phyloP scores from a whole-genome alignment of 2,888 invertebrate species.

The Actias luna region DNA sequence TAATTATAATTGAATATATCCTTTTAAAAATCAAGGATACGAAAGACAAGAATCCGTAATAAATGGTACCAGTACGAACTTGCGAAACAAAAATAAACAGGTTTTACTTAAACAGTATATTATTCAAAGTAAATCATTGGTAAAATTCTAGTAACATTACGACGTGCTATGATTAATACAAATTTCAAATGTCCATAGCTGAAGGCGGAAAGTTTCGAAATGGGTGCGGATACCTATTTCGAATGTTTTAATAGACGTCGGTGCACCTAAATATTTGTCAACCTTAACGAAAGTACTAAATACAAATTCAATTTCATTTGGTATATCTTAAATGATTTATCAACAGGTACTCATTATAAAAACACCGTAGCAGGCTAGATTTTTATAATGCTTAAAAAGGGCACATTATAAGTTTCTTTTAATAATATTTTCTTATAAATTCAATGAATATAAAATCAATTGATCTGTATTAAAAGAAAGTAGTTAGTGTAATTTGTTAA shows the following conservation, averaged over 20 bases:
- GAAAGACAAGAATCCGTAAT: no score
- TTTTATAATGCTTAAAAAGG: neutral
- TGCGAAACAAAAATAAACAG: no score
- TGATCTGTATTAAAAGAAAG: no score
- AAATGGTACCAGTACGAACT: no score
- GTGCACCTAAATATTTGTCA: constrained; percentile 11
- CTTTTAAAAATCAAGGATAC: no score
- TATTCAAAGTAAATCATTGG: neutral
- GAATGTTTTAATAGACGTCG: constrained; percentile 16
- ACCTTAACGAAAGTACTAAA: constrained; percentile 12
- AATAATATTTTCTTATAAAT: neutral
- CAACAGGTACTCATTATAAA: neutral
- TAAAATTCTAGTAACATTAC: neutral
- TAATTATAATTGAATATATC: no score
- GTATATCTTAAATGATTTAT: constrained; percentile 2
- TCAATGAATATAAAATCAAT: neutral
- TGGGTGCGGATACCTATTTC: constrained; percentile 25
- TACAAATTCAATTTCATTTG: constrained; percentile 6
- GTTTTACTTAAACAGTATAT: neutral
- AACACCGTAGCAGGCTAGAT: neutral
- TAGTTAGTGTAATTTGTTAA: no score
- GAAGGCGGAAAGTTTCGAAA: constrained; percentile 33
- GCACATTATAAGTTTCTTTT: neutral
- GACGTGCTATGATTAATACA: constrained; percentile 25
- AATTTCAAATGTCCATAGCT: constrained; percentile 27